These are phyloP conservation scores for Homarus gammarus DNA, from an alignment of 2,888 invertebrate species.

Conservation along the genomic window DNA sequence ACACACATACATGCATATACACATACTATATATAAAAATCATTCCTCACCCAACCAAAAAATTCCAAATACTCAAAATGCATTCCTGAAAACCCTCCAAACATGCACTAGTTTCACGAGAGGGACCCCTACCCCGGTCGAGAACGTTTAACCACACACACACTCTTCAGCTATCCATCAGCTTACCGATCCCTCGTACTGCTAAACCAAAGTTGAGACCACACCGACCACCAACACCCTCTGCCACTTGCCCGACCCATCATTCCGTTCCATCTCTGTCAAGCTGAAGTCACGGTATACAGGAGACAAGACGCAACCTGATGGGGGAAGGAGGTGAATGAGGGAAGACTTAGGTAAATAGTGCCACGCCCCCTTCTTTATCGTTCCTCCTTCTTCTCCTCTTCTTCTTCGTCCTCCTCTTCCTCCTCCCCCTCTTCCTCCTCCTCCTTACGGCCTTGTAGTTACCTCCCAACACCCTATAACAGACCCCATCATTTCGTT, in stretches of 20 bases:
- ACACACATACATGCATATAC: no score
- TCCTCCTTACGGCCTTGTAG: no score
- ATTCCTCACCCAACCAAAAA: no score
- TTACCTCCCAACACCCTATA: no score
- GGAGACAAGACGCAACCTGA: background rate
- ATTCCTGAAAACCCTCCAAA: no score
- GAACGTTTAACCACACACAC: background rate
- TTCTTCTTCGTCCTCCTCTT: background rate
- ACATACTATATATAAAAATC: no score
- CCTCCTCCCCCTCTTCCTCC: background rate
- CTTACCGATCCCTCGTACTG: background rate
- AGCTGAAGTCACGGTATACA: no score
- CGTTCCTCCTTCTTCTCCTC: background rate
- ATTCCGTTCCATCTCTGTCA: no score
- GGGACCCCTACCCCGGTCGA: background rate
- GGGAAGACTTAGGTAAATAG: no score
- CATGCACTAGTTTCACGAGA: background rate
- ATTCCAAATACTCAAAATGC: no score
- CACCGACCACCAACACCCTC: background rate
- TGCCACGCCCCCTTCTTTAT: background rate
- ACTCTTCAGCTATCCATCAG: constrained; percentile 10
- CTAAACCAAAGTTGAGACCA: background rate
- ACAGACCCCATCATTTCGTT: background rate
- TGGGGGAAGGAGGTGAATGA: no score
- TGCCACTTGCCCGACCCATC: no score